Base-by-base conservation (phyloP, 2,113 vertebrate species). In the Mionectes macconnelli region DNA sequence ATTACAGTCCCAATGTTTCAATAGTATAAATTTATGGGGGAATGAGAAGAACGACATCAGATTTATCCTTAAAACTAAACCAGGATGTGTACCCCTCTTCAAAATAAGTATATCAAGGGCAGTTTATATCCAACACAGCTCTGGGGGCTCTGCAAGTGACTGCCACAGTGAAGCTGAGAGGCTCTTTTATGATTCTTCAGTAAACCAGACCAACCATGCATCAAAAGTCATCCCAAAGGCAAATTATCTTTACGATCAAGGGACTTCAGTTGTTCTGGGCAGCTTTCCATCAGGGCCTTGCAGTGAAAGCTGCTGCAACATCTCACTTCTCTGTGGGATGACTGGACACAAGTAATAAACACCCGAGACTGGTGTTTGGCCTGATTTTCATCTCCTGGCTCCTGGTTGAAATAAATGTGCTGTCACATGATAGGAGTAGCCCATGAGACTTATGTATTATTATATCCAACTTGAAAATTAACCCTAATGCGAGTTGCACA, bases 401-500 rank as follows among this genome's bases (percentile, higher is more conserved):
- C 82, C 87, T 47, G 74, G 84, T 44, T 84, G 73, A 94, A 96
- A 92, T 84, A 90, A 94, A 95, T 95, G 68, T 55, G 30, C 88
- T 90, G 90, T 87, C 95, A 94, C 92, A 97, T 94, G 90, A 84
- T 45, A 86, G 50, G 73, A 92, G 69, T 75, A 91, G 91, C 89
- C 95, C 87, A 35, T 60, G 93, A 94, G 84, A 95, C 81, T 89
- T 89, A 42, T 10, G 66, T 79, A 78, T 96, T 95, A 95, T 94
- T 96, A 89, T 92, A 72, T 91, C 74, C 94, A 91, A 63, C 92
- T 95, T 39, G 85, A 93, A 96, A 96, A 97, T 96, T 90, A 96
- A 83, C 78, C 95, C 93, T 96, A 92, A 84, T 89, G 90, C 0
- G 1, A 90, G 92, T 92, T 94, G 60, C 82, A 80, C 39, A 75